These are phyloP conservation scores for Drosophila ananassae DNA, from an alignment of 1,140 invertebrate species.

Conservation along the genomic window DNA sequence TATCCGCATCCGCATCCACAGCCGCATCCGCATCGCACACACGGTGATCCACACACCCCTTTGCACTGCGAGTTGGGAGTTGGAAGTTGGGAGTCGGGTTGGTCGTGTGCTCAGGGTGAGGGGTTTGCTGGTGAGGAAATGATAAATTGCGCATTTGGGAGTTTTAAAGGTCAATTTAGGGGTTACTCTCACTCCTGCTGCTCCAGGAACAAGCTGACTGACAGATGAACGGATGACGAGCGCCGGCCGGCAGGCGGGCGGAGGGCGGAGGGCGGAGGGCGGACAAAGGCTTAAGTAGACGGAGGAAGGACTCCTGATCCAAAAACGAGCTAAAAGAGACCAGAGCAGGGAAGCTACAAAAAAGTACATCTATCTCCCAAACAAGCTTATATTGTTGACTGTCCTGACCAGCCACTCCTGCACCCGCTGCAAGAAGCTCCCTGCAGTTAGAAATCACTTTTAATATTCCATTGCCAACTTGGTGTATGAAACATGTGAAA, in stretches of 20 bases:
- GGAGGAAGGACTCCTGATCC: neutral
- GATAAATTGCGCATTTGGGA: constrained; percentile 84
- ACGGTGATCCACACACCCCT: neutral
- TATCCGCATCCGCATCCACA: constrained; percentile 25
- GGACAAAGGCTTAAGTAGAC: too few relatives aligned
- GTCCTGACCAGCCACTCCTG: too few relatives aligned
- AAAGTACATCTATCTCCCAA: too few relatives aligned
- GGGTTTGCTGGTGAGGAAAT: constrained; percentile 67
- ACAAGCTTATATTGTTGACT: too few relatives aligned
- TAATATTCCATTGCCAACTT: too few relatives aligned
- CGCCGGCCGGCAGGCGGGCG: neutral
- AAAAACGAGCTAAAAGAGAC: neutral
- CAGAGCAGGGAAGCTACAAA: too few relatives aligned
- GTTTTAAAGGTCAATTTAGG: constrained; percentile 84
- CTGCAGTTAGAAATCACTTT: too few relatives aligned
- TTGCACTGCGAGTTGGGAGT: neutral
- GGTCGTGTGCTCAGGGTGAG: constrained; percentile 1
- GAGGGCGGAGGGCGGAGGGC: too few relatives aligned
- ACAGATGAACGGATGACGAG: constrained; percentile 38
- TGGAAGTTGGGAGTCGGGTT: neutral
- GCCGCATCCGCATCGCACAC: neutral
- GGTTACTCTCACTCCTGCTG: constrained; percentile 57
- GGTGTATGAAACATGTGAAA: too few relatives aligned
- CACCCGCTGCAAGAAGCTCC: too few relatives aligned
- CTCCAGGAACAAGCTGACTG: constrained; percentile 51